phyloP scores from a whole-genome alignment of 2,113 vertebrate species.

The Catharus bicknelli region DNA sequence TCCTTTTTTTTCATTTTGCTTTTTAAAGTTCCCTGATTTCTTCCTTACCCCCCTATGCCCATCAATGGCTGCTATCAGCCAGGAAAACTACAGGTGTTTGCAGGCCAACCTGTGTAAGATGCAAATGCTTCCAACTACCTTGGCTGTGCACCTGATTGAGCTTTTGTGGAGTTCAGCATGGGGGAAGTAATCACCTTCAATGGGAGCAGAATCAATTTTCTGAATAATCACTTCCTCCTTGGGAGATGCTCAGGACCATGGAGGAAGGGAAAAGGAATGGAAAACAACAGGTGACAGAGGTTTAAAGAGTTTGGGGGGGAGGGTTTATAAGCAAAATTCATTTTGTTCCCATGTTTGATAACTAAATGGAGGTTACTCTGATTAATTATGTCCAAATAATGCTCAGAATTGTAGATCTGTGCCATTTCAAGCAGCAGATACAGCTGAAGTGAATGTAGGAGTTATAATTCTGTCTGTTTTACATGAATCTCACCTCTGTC shows the following conservation, averaged over 20 bases:
- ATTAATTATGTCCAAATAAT: neutral
- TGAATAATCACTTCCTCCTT: slow-evolving; percentile 13
- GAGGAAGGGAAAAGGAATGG: neutral
- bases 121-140: slow-evolving; percentile 35
- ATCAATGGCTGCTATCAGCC: slow-evolving; percentile 23
- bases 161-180: slow-evolving; percentile 61
- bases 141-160: slow-evolving; percentile 44
- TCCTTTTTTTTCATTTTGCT: neutral
- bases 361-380: neutral
- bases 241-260: slow-evolving; percentile 10
- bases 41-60: neutral
- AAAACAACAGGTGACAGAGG: neutral
- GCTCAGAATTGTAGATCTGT: neutral
- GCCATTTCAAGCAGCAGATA: neutral
- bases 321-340: neutral
- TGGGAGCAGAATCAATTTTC: slow-evolving; percentile 32
- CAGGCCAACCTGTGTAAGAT: slow-evolving; percentile 37
- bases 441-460: neutral
- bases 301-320: accelerated
- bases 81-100: slow-evolving; percentile 48
- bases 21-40: slow-evolving; percentile 35
- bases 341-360: neutral
- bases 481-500: neutral
- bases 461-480: neutral
- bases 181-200: slow-evolving; percentile 37